These are phyloP conservation scores for Melanerpes formicivorus DNA, from an alignment of 2,113 vertebrate genomes.

Conservation along the genomic window DNA sequence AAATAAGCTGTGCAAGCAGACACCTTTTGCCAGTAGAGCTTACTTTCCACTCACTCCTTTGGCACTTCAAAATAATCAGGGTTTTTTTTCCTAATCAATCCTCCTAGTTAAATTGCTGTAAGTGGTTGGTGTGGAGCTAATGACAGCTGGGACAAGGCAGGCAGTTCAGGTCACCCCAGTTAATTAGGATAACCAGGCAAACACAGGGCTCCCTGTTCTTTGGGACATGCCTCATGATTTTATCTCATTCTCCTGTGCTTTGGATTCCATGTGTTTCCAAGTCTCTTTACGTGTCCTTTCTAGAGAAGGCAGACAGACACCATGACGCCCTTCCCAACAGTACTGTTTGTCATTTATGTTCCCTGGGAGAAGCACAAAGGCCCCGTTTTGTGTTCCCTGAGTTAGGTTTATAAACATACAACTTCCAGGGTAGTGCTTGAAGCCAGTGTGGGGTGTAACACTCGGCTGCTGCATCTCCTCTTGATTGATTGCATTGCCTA, in stretches of 20 bases:
- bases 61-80: neutral
- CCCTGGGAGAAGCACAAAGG: neutral
- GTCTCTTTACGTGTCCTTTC: neutral
- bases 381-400: rapidly evolving
- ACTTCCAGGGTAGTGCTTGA: neutral
- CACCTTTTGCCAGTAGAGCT: neutral
- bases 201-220: rapidly evolving
- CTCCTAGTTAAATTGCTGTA: rapidly evolving
- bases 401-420: rapidly evolving
- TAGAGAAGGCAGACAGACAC: rapidly evolving
- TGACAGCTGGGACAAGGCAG: rapidly evolving
- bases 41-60: neutral
- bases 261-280: rapidly evolving
- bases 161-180: rapidly evolving
- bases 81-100: neutral
- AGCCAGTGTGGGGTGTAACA: rapidly evolving
- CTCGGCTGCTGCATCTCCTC: neutral
- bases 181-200: rapidly evolving
- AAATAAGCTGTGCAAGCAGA: neutral
- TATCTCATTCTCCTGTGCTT: rapidly evolving
- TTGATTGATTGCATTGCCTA: neutral
- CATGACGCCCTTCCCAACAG: neutral
- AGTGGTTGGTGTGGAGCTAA: rapidly evolving
- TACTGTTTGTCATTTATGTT: rapidly evolving
- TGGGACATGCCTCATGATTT: rapidly evolving